Conservation (phyloP, 2,113 vertebrate genomes). For the Siphamia tubifer region DNA sequence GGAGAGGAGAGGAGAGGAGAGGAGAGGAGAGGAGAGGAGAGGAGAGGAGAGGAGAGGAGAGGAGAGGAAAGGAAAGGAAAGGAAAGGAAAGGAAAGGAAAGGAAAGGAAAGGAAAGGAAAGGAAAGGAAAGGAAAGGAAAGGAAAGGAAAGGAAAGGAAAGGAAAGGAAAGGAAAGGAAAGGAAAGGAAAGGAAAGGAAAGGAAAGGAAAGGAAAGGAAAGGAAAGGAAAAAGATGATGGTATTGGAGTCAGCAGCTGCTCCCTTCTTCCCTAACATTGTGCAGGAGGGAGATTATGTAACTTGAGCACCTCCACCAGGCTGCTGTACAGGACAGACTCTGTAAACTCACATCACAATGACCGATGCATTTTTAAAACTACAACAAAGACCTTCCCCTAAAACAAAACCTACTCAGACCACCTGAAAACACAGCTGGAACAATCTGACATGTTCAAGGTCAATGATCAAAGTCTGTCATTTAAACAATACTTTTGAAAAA, state of each 20-base stretch:
- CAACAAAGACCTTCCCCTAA: too few species aligned
- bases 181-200: not conserved
- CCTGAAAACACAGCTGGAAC: too few species aligned
- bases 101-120: not conserved
- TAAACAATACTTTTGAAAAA: too few species aligned
- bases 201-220: not conserved
- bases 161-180: not conserved
- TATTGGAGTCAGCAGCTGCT: slow-evolving; percentile 62
- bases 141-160: not conserved
- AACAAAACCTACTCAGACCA: too few species aligned
- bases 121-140: not conserved
- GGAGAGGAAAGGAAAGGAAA: not conserved
- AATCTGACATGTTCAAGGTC: too few species aligned
- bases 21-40: too few species aligned
- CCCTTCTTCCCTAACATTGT: slow-evolving; percentile 39
- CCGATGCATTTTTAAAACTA: slow-evolving; percentile 1
- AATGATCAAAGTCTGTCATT: too few species aligned
- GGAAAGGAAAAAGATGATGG: slow-evolving; percentile 43
- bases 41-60: too few species aligned
- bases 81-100: not conserved
- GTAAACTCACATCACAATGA: slow-evolving; percentile 7
- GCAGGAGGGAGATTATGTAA: slow-evolving; percentile 59
- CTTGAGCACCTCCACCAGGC: slow-evolving; percentile 48
- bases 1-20: not conserved
- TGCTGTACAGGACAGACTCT: slow-evolving; percentile 20